Conservation (phyloP, 2,888 invertebrate genomes). For the Taphrorychus bicolor region DNA sequence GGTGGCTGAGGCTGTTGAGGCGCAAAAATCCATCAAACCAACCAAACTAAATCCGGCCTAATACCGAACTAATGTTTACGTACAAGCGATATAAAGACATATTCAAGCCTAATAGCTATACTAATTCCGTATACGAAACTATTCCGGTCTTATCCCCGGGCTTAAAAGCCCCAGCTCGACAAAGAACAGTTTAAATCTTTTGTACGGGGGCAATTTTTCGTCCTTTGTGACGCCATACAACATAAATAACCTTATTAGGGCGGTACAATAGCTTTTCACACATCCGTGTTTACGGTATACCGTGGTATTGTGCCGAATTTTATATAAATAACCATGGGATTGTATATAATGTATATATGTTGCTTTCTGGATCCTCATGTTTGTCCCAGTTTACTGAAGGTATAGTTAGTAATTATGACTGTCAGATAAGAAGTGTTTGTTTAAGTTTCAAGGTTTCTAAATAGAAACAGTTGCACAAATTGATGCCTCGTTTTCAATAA, state of each 20-base stretch:
- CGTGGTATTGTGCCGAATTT: constrained; percentile 17
- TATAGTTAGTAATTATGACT: neutral
- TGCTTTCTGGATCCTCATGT: neutral
- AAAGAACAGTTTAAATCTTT: constrained; percentile 42
- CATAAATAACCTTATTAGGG: constrained; percentile 46
- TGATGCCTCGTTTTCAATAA: neutral
- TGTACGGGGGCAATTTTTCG: constrained; percentile 42
- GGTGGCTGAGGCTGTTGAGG: neutral
- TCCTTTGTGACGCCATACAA: constrained; percentile 43
- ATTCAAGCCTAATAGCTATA: constrained; percentile 29
- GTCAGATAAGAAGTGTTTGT: neutral
- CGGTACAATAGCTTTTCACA: constrained; percentile 44
- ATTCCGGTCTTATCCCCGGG: constrained; percentile 31
- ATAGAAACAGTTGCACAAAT: too few relatives aligned
- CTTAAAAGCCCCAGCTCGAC: constrained; percentile 31
- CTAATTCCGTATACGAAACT: constrained; percentile 38
- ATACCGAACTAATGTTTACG: constrained; percentile 34
- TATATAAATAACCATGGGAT: neutral
- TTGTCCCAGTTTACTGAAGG: neutral
- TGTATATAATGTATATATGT: too few relatives aligned
- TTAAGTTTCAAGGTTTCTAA: neutral
- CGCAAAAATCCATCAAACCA: constrained; percentile 21
- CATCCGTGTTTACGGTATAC: constrained; percentile 43
- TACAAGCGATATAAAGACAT: constrained; percentile 32
- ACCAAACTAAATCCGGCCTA: constrained; percentile 27